Conservation (phyloP, 2,113 vertebrate species). For the Tachuris rubrigastra region DNA sequence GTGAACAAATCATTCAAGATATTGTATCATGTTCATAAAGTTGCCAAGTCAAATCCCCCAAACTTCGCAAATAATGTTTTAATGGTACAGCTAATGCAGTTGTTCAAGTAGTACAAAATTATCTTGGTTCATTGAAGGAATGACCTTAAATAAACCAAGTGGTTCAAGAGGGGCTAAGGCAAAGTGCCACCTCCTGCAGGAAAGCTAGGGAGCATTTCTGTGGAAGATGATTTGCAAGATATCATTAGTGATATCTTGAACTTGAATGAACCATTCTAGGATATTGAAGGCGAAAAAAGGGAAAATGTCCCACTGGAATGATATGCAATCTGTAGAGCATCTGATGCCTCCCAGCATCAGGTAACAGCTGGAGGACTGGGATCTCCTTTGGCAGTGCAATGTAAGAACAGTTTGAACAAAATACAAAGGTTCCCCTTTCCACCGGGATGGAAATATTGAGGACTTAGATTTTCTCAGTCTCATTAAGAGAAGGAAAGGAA, state of each 20-base stretch:
- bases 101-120: not conserved
- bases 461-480: not conserved
- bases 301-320: not conserved
- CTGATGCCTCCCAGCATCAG: not conserved
- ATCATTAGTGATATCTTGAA: not conserved
- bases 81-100: not conserved
- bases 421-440: not conserved
- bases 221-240: not conserved
- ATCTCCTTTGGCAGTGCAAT: not conserved
- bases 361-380: not conserved
- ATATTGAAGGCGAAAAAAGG: rapidly evolving
- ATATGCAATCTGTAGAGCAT: not conserved
- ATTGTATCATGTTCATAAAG: not conserved
- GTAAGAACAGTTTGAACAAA: not conserved
- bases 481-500: not conserved
- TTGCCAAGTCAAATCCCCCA: not conserved
- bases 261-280: not conserved
- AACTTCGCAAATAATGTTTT: not conserved
- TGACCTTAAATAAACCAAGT: not conserved
- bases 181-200: not conserved
- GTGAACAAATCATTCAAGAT: not conserved
- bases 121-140: not conserved
- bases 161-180: not conserved
- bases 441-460: not conserved
- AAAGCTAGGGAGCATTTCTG: not conserved